Evolutionary conservation across 2,888 invertebrate species (phyloP).

Genomic region (Opisthograptis luteolata): DNA sequence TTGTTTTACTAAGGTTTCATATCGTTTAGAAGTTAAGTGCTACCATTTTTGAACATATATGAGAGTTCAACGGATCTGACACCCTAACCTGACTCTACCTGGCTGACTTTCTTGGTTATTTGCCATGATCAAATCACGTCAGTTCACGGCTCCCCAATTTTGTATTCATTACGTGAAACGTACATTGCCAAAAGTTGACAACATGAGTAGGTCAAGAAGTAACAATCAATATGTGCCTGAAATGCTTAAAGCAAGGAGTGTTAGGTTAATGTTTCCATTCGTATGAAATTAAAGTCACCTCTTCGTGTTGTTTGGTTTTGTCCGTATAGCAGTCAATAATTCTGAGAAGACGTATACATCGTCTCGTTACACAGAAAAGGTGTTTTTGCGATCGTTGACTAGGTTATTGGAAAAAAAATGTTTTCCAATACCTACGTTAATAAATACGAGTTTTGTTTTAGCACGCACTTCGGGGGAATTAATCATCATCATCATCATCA

Average conservation of each 20-base stretch:
- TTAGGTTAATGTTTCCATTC: constrained; percentile 3
- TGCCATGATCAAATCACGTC: constrained; percentile 4
- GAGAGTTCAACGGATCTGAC: not conserved
- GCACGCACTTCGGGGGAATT: no score
- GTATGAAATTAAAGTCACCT: not conserved
- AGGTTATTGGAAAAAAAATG: not conserved
- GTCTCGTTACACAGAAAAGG: not conserved
- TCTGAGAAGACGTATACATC: not conserved
- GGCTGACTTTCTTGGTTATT: not conserved
- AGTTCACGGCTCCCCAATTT: constrained; percentile 5
- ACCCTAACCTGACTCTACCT: no score
- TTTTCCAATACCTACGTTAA: no score
- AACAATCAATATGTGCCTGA: constrained; percentile 8
- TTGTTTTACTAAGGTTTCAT: no score
- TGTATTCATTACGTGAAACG: constrained; percentile 14
- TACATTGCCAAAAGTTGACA: constrained; percentile 13
- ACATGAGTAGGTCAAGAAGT: constrained; percentile 14
- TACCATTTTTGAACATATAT: not conserved
- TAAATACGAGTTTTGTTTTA: no score
- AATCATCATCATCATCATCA: no score
- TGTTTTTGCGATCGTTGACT: not conserved
- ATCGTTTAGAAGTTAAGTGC: no score
- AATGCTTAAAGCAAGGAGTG: constrained; percentile 9
- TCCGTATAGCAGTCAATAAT: not conserved
- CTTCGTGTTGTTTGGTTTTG: not conserved